phyloP scores from a whole-genome alignment of 2,797 vertebrate genomes.

The Rhinoraja longicauda region DNA sequence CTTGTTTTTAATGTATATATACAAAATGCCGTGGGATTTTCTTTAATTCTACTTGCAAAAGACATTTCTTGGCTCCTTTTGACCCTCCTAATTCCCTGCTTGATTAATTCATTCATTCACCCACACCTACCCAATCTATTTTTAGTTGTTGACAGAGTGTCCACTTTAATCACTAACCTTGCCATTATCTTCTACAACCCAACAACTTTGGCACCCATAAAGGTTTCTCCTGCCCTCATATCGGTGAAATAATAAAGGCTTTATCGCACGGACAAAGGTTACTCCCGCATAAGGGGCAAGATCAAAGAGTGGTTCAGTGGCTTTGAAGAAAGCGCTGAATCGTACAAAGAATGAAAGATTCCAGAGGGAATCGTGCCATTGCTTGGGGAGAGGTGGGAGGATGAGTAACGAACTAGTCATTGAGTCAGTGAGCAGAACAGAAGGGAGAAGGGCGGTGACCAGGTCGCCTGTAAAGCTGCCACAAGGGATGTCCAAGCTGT shows the following conservation, averaged over 20 bases:
- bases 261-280: background rate
- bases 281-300: background rate
- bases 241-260: background rate
- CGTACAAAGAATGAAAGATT: background rate
- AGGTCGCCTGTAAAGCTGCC: background rate
- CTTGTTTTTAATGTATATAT: background rate
- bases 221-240: background rate
- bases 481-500: background rate
- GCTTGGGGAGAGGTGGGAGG: background rate
- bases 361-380: background rate
- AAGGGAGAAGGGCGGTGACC: background rate
- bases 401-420: background rate
- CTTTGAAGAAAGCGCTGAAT: background rate
- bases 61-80: no score
- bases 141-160: background rate
- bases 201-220: background rate
- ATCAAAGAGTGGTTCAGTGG: background rate
- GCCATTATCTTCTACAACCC: background rate
- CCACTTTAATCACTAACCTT: background rate
- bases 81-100: background rate
- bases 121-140: background rate
- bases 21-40: no score
- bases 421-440: background rate
- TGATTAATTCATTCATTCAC: background rate
- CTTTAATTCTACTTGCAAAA: no score